Evolutionary conservation across 1,140 invertebrate genomes (phyloP).

Genomic region (Xylocopa sonorina): DNA sequence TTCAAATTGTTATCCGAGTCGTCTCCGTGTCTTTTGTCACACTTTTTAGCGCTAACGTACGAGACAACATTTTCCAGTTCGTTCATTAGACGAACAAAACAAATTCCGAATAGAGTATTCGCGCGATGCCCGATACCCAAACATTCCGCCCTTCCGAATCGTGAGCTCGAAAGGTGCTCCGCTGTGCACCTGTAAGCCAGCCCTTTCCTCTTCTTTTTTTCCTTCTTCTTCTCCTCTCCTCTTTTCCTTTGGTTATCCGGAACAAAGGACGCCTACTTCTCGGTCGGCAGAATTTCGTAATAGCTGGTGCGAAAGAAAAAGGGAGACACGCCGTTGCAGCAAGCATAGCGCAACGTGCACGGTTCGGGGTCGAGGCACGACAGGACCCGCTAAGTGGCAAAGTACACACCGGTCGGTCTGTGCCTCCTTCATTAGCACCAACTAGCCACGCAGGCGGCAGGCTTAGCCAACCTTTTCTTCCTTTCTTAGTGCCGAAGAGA

Average conservation of each 20-base stretch:
- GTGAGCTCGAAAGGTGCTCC: not conserved
- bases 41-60: too few species aligned
- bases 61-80: too few species aligned
- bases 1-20: too few species aligned
- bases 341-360: constrained; percentile 50
- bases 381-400: constrained; percentile 75
- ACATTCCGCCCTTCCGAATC: not conserved
- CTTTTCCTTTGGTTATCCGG: constrained; percentile 38
- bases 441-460: constrained; percentile 67
- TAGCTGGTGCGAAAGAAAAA: constrained; percentile 48
- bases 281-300: constrained; percentile 71
- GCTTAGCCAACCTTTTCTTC: constrained; percentile 67
- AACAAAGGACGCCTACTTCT: constrained; percentile 65
- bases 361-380: constrained; percentile 69
- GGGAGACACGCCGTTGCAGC: constrained; percentile 41
- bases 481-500: constrained; percentile 65
- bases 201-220: too few species aligned
- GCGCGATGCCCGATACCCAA: not conserved
- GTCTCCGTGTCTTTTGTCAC: too few species aligned
- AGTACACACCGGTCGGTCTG: constrained; percentile 74
- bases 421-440: constrained; percentile 80
- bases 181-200: constrained; percentile 38
- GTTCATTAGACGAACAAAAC: not conserved
- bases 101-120: not conserved
- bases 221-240: too few species aligned